Base-by-base conservation (phyloP, 2,113 vertebrate genomes). In the Plestiodon gilberti region DNA sequence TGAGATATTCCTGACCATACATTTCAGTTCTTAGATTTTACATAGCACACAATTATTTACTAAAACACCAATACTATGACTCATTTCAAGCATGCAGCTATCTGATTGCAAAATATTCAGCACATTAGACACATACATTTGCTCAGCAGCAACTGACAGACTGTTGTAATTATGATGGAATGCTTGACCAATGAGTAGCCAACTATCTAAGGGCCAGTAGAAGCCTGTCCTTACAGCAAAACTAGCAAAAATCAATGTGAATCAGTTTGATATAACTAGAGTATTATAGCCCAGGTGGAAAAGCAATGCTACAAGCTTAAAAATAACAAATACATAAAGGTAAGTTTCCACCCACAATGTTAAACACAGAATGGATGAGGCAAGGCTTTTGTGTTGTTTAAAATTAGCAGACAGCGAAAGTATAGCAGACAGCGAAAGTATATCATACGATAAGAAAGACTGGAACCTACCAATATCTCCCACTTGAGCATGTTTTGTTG, bases 331-430 rank as follows among this genome's bases (percentile, higher is more conserved):
- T 2, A n/a, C n/a, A n/a, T n/a, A 59, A 89, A 88, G 35, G 84
- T 81, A 57, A 89, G 25, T 17, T 92, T 89, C 73, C n/a, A 89
- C 15, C 73, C 35, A 89, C 15, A 52, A 82, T 70, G 82, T 86
- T 43, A 71, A 91, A 93, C 1, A 88, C 48, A 83, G 90, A 93
- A 93, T 28, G 6, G n/a, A 35, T 84, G 86, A 89, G 0, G 0
- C 1, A 23, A 55, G 8, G 0, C 20, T 90, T 87, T 83, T 43
- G 74, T 75, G 73, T 30, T 9, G 2, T 13, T 76, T 76, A 87
- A 38, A 75, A 55, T n/a, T n/a, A n/a, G n/a, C n/a, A n/a, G n/a
- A n/a, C n/a, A n/a, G n/a, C n/a, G n/a, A n/a, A n/a, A n/a, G n/a
- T n/a, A n/a, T 57, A 80, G 18, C 84, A 28, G 1, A 1, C 5